These are phyloP conservation scores for Argya squamiceps DNA, from an alignment of 2,797 vertebrate genomes.

Conservation along the genomic window DNA sequence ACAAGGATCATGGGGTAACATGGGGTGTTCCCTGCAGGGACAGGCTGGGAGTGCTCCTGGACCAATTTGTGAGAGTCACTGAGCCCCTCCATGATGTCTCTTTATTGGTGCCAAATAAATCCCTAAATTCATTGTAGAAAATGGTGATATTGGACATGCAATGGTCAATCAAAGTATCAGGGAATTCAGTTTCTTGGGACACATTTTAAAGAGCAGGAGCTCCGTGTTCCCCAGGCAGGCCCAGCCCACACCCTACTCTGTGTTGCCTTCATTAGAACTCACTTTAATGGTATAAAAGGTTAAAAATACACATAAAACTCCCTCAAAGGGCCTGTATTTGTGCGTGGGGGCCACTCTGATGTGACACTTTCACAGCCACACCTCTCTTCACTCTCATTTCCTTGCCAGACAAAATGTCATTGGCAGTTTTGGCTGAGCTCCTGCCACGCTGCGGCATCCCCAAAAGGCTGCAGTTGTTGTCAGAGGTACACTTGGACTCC, in stretches of 20 bases:
- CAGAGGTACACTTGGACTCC: neutral
- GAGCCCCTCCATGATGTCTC: neutral
- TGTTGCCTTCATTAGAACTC: slow-evolving; percentile 30
- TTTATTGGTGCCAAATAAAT: neutral
- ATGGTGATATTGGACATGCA: neutral
- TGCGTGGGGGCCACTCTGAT: neutral
- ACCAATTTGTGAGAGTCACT: fast-evolving
- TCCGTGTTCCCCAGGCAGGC: neutral
- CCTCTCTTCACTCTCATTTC: neutral
- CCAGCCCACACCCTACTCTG: neutral
- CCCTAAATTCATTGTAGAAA: neutral
- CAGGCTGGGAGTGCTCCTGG: fast-evolving
- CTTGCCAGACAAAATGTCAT: neutral
- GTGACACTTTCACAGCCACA: neutral
- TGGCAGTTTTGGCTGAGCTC: neutral
- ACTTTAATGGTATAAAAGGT: slow-evolving; percentile 11
- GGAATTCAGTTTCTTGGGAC: slow-evolving; percentile 31
- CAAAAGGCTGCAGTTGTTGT: fast-evolving
- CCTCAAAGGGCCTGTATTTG: neutral
- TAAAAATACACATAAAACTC: slow-evolving; percentile 26
- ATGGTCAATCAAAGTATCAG: neutral
- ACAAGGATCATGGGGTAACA: fast-evolving
- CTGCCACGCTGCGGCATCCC: neutral
- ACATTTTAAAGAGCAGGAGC: slow-evolving; percentile 44
- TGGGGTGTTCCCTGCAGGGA: neutral